These are phyloP conservation scores for Sinocyclocheilus maitianheensis DNA, from an alignment of 2,113 vertebrate species.

Conservation along the genomic window DNA sequence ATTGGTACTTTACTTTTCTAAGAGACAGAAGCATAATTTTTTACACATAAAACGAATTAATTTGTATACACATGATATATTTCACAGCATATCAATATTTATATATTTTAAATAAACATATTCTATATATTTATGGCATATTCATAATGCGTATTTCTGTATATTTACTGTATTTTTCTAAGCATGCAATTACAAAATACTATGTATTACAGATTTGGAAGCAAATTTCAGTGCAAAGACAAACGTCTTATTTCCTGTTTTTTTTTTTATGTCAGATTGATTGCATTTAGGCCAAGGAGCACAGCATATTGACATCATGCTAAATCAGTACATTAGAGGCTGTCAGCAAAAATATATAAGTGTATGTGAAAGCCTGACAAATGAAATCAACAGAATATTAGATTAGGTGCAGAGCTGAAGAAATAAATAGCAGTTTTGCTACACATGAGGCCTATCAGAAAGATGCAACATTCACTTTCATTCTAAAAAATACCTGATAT, in stretches of 20 bases:
- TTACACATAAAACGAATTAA: background rate
- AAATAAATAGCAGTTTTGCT: background rate
- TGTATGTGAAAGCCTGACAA: background rate
- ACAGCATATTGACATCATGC: background rate
- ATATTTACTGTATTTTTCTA: background rate
- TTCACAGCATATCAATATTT: background rate
- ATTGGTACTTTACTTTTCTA: background rate
- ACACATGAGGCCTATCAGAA: conserved; percentile 24
- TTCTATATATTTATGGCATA: background rate
- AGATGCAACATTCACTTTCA: conserved; percentile 18
- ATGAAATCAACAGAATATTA: background rate
- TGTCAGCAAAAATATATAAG: background rate
- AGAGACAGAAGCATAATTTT: background rate
- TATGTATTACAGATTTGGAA: background rate
- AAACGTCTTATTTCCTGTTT: background rate
- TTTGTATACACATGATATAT: background rate
- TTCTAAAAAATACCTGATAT: conserved; percentile 3
- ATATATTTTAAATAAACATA: background rate
- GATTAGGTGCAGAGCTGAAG: no score
- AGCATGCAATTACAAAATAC: background rate
- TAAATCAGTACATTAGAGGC: conserved; percentile 6
- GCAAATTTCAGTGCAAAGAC: background rate
- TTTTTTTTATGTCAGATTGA: background rate
- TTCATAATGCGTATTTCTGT: background rate
- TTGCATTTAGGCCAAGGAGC: conserved; percentile 12